Percentiles rank a stretch among this genome's conserved stretches.
Conservation (phyloP, 2,888 invertebrate genomes). For the Conops quadrifasciatus region DNA sequence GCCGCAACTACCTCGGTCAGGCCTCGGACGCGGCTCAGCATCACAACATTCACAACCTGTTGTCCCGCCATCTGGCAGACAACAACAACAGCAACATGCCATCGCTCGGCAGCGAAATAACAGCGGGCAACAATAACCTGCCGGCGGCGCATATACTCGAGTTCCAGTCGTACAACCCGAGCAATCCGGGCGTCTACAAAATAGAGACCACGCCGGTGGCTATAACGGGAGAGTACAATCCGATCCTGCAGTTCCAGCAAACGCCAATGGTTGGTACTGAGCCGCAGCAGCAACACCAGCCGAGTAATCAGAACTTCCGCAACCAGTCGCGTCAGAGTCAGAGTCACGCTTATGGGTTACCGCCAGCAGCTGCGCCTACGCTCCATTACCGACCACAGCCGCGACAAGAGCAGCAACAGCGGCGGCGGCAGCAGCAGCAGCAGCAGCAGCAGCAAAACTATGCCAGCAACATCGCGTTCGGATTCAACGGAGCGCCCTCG, state of each 20-base stretch:
- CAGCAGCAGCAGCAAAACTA: slow-evolving; percentile 35
- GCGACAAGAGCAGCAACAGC: slow-evolving; percentile 31
- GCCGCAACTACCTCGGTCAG: slow-evolving; percentile 38
- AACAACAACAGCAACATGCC: slow-evolving; percentile 13
- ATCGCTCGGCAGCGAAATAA: neutral
- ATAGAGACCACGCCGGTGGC: slow-evolving; percentile 65
- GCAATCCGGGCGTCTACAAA: slow-evolving; percentile 65
- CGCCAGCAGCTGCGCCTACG: slow-evolving; percentile 15
- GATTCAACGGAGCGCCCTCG: neutral
- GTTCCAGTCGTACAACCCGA: slow-evolving; percentile 65
- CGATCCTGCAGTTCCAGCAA: slow-evolving; percentile 62
- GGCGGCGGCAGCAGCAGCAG: slow-evolving; percentile 25
- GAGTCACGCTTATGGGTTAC: neutral
- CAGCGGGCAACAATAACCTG: slow-evolving; percentile 26
- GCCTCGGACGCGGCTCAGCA: slow-evolving; percentile 37
- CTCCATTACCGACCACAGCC: neutral
- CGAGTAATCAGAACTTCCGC: slow-evolving; percentile 34
- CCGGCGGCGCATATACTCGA: slow-evolving; percentile 62
- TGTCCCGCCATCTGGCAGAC: neutral
- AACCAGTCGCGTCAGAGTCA: neutral
- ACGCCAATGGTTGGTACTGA: slow-evolving; percentile 46
- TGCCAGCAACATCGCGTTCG: neutral
- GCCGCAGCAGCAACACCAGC: slow-evolving; percentile 43
- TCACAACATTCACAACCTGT: slow-evolving; percentile 39
- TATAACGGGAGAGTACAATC: slow-evolving; percentile 64